Percentiles rank a stretch among this genome's conserved stretches.
Evolutionary conservation across 2,113 vertebrate species (phyloP).

Genomic region (Oriolus oriolus): DNA sequence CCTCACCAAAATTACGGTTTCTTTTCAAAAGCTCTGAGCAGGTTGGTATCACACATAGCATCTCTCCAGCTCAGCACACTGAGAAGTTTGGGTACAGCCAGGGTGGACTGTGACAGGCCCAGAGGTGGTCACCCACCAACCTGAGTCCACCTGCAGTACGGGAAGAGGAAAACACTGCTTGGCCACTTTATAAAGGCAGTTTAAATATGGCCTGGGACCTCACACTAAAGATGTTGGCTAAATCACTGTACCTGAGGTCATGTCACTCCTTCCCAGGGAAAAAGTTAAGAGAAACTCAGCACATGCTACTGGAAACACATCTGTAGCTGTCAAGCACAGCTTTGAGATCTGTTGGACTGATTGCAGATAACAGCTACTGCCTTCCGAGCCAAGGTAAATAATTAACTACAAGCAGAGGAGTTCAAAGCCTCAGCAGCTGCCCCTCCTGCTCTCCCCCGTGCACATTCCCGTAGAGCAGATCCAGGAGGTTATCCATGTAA

Average conservation of each 20-base stretch:
- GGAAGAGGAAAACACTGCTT: not conserved
- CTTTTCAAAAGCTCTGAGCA: not conserved
- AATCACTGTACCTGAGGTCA: not conserved
- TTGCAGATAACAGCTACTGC: not conserved
- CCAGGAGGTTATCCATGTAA: not conserved
- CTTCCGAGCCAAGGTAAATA: constrained; percentile 21
- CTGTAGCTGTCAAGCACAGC: not conserved
- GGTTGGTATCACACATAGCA: not conserved
- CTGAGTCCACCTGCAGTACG: not conserved
- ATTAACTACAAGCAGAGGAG: not conserved
- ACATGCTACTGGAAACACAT: not conserved
- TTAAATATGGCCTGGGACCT: not conserved
- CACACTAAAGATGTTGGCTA: not conserved
- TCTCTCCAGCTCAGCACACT: not conserved
- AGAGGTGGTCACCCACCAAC: not conserved
- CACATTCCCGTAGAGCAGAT: not conserved
- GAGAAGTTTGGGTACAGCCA: not conserved
- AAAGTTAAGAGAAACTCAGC: not conserved
- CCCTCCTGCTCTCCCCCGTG: not conserved
- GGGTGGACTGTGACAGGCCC: not conserved
- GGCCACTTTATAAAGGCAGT: not conserved
- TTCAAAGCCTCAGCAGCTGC: constrained; percentile 15
- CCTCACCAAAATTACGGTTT: not conserved
- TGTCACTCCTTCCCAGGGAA: not conserved
- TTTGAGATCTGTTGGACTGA: not conserved